Base-by-base conservation (phyloP, 2,113 vertebrate species). In the Petaurus breviceps region DNA sequence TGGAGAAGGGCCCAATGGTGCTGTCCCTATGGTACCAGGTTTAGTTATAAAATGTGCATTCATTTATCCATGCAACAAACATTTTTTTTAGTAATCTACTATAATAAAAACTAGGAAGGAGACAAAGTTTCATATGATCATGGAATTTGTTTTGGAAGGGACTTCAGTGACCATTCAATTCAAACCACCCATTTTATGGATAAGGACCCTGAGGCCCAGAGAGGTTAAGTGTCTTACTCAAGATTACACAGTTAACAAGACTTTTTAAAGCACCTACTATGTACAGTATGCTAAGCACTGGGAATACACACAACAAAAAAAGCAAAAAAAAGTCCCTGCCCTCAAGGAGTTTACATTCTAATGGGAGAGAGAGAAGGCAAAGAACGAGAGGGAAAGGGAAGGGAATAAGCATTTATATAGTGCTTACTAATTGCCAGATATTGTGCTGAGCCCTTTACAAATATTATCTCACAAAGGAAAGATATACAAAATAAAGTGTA, bases 241-340 rank as follows among this genome's bases (percentile, higher is more conserved):
- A 55, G 5, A 55, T 92, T 68, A 43, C 3, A 89, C 54, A 12
- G 46, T 46, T 12, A 50, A 43, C 7, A n/a, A n/a, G 31, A 14
- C n/a, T n/a, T 77, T 77, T n/a, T 7, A n/a, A n/a, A n/a, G 12
- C 12, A 77, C 61, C 61, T 77, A 19, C 61, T n/a, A 77, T 77
- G 31, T 77, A 4, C 4, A n/a, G 1, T 84, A 43, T n/a, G 16
- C 37, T 84, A 84, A 84, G 5, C 5, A 43, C n/a, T 84, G 37
- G n/a, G 68, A 43, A 84, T 84, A 22, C 6, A 84, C 53, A 54
- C 53, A 54, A 23, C 6, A 25, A 26, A 8, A 8, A 43, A 24
- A 23, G 2, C 14, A 37, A 25, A 31, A 55, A 31, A 26, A 9
- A 2, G 4, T 0, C 8, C 9, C 16, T 31, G 8, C 5, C 0